Evolutionary conservation across 2,888 invertebrate species (phyloP), one percentile per base, ranked within the genome.

Genomic region (Andrena haemorrhoa): DNA sequence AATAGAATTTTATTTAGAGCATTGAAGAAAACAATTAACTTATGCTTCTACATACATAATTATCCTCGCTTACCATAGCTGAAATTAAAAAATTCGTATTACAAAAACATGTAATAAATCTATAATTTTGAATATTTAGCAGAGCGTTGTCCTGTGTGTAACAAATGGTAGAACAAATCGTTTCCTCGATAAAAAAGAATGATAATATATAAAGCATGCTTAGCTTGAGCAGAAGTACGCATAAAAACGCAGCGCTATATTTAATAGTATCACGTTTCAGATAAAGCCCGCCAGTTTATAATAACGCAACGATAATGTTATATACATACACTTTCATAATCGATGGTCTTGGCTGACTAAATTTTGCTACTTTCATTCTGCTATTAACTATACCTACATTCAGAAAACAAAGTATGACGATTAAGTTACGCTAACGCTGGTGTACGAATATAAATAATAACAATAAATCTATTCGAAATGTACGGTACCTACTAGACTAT

Each of bases 261-360:
- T 49, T 70, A 76, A 76, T 58, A 70, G 49, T 83, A 83, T 83
- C 82, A 83, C 82, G 83, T 83, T 82, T 64, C 76, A 61, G 61
- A 77, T 61, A 83, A 78, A 65, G 61, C 68, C 66, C 73, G 66
- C 70, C 31, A 69, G 47, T 66, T 53, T 65, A 60, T 72, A n/a
- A 76, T 70, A 72, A 77, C 58, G 47, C 60, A 63, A 63, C 64
- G 51, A 58, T 75, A 70, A 70, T 76, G 47, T 65, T 73, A 83
- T n/a, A 23, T 83, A 77, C 83, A 74, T 82, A 82, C 76, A 82
- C 31, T 60, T 49, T 70, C 66, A 53, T 68, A 75, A 71, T 23
- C 26, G 31, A 56, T 49, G 56, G 63, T 75, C 23, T 63, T 31
- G 47, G 10, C 70, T 69, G 7, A 33, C 26, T 63, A 41, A 71